Conservation (phyloP, 2,113 vertebrate genomes). For the Chaetorhynchus papuensis region DNA sequence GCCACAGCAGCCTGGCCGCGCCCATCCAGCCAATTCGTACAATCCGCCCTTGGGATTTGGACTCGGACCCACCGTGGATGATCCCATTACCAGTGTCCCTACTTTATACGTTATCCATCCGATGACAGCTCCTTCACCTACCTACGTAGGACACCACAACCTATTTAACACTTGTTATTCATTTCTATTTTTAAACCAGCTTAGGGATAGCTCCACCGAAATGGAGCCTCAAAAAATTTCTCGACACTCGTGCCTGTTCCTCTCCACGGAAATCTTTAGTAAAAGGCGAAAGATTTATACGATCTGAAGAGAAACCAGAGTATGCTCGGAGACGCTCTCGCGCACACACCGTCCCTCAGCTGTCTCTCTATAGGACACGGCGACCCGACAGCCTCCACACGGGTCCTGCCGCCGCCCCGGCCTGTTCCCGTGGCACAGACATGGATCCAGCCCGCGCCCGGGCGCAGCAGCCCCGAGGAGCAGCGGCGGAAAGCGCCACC, state of each 20-base stretch:
- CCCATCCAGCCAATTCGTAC: accelerated
- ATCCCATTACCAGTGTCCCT: accelerated
- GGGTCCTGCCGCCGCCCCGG: accelerated
- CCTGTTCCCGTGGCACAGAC: accelerated
- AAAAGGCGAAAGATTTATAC: conserved; percentile 58
- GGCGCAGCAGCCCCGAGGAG: accelerated
- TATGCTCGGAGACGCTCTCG: accelerated
- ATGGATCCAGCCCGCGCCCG: accelerated
- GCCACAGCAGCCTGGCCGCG: accelerated
- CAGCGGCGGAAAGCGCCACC: accelerated
- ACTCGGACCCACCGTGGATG: accelerated
- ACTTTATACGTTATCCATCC: accelerated
- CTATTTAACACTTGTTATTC: no score
- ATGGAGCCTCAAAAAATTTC: not conserved
- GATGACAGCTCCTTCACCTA: no score
- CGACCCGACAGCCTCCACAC: no score
- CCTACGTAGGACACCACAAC: no score
- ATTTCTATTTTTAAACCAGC: accelerated
- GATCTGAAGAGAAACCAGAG: conserved; percentile 29
- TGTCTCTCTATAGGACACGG: accelerated
- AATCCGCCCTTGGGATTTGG: accelerated
- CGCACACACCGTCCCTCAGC: accelerated
- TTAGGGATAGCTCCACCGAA: accelerated
- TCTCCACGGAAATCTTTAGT: conserved; percentile 57
- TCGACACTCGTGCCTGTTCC: not conserved